Evolutionary conservation across 1,140 invertebrate genomes (phyloP), one percentile per base, ranked within the genome.

Genomic region (Pomacea maculata): DNA sequence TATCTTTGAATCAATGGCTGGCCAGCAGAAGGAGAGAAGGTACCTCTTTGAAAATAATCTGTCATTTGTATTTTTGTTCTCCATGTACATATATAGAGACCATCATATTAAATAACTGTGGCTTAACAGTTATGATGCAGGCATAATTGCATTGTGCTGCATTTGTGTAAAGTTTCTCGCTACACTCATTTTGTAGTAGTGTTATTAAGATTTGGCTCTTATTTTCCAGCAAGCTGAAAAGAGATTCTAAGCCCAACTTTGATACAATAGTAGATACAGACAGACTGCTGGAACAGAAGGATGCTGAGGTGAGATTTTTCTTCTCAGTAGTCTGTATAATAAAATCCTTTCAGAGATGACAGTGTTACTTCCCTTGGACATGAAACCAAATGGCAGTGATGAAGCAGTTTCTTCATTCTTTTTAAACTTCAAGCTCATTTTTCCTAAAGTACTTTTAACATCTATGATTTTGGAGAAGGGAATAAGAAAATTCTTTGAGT

Each of bases 221-320:
- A 0, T 78, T 9, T 85, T 86, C 54, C 82, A 96, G 95, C 85
- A 97, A 97, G 93, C 92, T 97, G 87, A 97, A 97, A 91, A 92
- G 95, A 94, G 95, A 97, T 87, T 96, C 94, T 91, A 94, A 91
- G 86, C 93, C 92, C 79, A 94, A 93, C 83, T 95, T 96, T 86
- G 94, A 95, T 78, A 94, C 93, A 85, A 95, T 96, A 82, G 94
- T 95, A 21, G 96, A 97, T 89, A 96, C 96, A 0, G 96, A 98
- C 90, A 93, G 95, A 72, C 90, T 98, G 72, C 92, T 98, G 12
- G 91, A 97, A 85, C 95, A 97, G 88, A 98, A 98, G 90, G 97
- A 98, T 88, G 96, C 97, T 92, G 97, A 98, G 94, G 96, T 97
- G 92, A 92, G 77, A 61, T 57, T 68, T n/a, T 34, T 45, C 0